Conservation (phyloP, 2,113 vertebrate genomes). For the pig (Sus scrofa) region DNA sequence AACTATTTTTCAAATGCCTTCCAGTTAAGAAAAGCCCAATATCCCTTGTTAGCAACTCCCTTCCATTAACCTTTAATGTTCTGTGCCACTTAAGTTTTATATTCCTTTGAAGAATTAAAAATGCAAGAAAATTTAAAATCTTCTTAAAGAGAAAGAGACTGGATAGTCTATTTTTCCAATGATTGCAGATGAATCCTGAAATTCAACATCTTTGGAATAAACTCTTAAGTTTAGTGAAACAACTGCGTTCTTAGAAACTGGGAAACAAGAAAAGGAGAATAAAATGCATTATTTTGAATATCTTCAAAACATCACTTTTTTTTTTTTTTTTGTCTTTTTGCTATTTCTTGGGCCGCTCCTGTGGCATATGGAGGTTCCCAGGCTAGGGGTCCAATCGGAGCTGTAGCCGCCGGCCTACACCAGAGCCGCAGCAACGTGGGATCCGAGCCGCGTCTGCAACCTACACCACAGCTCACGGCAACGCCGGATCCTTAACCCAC, state of each 20-base stretch:
- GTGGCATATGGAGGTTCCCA: too few relatives aligned
- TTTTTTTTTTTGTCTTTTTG: too few relatives aligned
- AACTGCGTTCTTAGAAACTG: slow-evolving; percentile 11
- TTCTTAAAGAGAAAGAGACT: not conserved
- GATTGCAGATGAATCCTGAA: slow-evolving; percentile 19
- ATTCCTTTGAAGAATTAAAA: slow-evolving; percentile 33
- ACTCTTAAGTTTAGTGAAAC: not conserved
- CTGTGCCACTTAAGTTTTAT: slow-evolving; percentile 42
- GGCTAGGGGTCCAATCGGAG: too few relatives aligned
- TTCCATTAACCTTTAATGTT: slow-evolving; percentile 30
- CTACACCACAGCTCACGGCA: too few relatives aligned
- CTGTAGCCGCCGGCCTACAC: too few relatives aligned
- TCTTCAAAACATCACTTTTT: slow-evolving; percentile 5
- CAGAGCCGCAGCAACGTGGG: too few relatives aligned
- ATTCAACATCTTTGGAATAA: slow-evolving; percentile 39
- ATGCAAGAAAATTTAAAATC: not conserved
- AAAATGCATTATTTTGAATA: not conserved
- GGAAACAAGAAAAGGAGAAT: slow-evolving; percentile 5
- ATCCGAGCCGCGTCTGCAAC: too few relatives aligned
- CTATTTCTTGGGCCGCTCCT: too few relatives aligned
- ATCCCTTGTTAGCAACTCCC: not conserved
- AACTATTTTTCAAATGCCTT: slow-evolving; percentile 47
- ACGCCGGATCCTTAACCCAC: too few relatives aligned
- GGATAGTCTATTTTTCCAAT: not conserved
- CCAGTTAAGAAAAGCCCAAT: slow-evolving; percentile 33